Conservation (phyloP, 2,113 vertebrate species). For the Bombycilla garrulus region DNA sequence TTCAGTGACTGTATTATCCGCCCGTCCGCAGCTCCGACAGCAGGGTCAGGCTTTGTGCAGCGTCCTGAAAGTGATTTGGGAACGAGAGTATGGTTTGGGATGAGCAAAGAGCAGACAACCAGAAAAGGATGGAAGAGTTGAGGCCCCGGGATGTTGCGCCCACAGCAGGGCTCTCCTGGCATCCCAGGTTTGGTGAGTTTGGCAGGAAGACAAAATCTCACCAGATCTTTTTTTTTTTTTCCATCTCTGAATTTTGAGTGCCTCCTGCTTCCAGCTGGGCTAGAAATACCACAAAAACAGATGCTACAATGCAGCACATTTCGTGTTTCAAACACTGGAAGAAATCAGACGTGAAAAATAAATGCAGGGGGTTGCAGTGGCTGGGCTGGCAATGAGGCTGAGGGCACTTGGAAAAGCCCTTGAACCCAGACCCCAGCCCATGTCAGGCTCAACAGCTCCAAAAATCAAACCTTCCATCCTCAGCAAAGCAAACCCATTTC, state of each 20-base stretch:
- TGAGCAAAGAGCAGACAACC: not conserved
- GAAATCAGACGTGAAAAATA: constrained; percentile 19
- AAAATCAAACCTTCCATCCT: not conserved
- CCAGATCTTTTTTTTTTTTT: not conserved
- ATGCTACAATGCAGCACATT: constrained; percentile 29
- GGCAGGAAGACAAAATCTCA: constrained; percentile 1
- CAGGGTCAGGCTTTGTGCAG: constrained; percentile 4
- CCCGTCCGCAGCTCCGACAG: not conserved
- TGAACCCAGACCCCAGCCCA: not conserved
- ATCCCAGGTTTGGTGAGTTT: not conserved
- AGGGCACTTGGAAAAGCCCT: not conserved
- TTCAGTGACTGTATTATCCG: not conserved
- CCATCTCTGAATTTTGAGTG: not conserved
- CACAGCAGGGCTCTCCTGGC: not conserved
- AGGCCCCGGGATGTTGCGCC: not conserved
- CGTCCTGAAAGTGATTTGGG: not conserved
- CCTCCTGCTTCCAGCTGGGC: constrained; percentile 60
- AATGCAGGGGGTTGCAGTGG: not conserved
- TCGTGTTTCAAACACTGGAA: not conserved
- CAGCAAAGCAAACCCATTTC: not conserved
- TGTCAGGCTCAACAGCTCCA: not conserved
- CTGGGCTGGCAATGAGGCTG: not conserved
- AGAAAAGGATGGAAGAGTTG: not conserved
- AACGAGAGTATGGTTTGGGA: not conserved
- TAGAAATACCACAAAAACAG: constrained; percentile 50